Evolutionary conservation across 2,113 vertebrate genomes (phyloP).

Genomic region (Nesogale talazaci): DNA sequence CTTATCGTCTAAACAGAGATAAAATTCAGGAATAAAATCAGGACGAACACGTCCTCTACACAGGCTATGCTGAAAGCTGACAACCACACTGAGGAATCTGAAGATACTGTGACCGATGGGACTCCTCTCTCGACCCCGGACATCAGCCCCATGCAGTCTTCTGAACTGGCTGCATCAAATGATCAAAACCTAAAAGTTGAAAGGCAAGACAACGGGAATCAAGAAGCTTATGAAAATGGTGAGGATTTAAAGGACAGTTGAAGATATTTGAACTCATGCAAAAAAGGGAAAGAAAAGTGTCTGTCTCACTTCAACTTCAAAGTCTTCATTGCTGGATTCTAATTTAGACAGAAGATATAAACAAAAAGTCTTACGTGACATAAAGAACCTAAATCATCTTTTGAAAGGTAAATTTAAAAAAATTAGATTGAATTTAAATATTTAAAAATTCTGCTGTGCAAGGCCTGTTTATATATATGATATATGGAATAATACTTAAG

Average conservation of each 20-base stretch:
- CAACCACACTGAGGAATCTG: conserved; percentile 87
- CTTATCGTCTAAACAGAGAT: conserved; percentile 83
- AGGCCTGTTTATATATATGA: too few species aligned
- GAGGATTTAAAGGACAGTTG: conserved; percentile 67
- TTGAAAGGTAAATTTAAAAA: conserved; percentile 88
- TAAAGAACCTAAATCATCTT: conserved; percentile 89
- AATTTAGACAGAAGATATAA: conserved; percentile 81
- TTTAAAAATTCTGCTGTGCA: background rate
- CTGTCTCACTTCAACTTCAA: conserved; percentile 25
- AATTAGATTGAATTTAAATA: conserved; percentile 8
- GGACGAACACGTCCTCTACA: conserved; percentile 53
- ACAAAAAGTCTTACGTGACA: conserved; percentile 87
- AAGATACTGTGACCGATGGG: conserved; percentile 93
- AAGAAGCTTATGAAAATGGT: conserved; percentile 83
- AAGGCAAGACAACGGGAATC: conserved; percentile 86
- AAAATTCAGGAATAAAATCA: conserved; percentile 70
- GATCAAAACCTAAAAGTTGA: conserved; percentile 85
- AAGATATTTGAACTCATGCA: conserved; percentile 53
- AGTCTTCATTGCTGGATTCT: conserved; percentile 79
- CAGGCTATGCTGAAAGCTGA: conserved; percentile 52
- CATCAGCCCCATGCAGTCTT: conserved; percentile 89
- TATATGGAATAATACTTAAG: too few species aligned
- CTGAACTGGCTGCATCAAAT: conserved; percentile 87
- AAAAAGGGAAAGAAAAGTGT: conserved; percentile 61
- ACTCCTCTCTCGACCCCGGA: conserved; percentile 94